Percentiles rank a stretch among this genome's conserved stretches.
Evolutionary conservation across 2,797 vertebrate genomes (phyloP).

Genomic region (Petrocephalus schoutedeni): DNA sequence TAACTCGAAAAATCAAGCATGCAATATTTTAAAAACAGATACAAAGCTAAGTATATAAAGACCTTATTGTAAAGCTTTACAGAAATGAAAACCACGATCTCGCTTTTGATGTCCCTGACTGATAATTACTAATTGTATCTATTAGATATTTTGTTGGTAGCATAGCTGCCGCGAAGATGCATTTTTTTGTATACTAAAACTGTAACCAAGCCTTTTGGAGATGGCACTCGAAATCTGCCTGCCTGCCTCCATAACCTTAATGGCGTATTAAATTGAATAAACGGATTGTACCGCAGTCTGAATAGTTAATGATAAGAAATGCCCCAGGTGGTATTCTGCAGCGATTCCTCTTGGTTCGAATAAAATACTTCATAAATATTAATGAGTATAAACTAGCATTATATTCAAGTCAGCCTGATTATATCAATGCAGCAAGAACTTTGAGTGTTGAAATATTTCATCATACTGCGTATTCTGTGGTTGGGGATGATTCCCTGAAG

Average conservation of each 20-base stretch:
- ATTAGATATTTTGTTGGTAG: neutral
- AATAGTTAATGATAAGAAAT: neutral
- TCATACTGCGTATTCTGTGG: neutral
- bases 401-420: conserved; percentile 3
- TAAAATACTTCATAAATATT: conserved; percentile 11
- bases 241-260: neutral
- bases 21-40: neutral
- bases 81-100: neutral
- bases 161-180: neutral
- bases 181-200: neutral
- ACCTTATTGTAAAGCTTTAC: neutral
- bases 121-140: neutral
- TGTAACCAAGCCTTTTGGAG: neutral
- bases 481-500: neutral
- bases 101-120: neutral
- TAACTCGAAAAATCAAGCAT: neutral
- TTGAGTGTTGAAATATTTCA: neutral
- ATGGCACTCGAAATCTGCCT: neutral
- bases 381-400: neutral
- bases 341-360: neutral
- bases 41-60: neutral
- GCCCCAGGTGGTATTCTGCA: neutral
- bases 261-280: conserved; percentile 1
- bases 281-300: neutral
- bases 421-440: neutral